phyloP scores from a whole-genome alignment of 2,888 invertebrate genomes.

The Sinodicranocentrus sp. region DNA sequence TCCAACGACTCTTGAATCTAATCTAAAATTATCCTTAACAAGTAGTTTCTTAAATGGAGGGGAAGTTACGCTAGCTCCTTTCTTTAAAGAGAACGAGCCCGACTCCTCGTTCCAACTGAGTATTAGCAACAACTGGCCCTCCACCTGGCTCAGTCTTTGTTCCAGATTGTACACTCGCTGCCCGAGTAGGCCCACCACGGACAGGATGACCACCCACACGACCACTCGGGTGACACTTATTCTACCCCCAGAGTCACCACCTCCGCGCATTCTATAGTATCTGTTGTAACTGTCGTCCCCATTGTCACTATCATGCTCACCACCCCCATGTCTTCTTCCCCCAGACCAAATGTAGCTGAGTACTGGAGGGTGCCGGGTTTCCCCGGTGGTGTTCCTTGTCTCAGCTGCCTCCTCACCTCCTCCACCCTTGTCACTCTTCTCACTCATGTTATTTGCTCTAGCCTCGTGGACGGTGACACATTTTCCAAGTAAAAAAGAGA shows the following conservation, averaged over 20 bases:
- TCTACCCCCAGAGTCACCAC: conserved; percentile 4
- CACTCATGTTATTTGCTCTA: conserved; percentile 41
- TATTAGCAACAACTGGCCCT: conserved; percentile 65
- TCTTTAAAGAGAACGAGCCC: not conserved
- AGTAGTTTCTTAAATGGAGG: too few species aligned
- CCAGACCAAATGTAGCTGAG: not conserved
- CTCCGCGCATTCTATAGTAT: not conserved
- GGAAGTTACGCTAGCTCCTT: too few species aligned
- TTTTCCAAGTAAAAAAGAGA: too few species aligned
- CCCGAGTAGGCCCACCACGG: conserved; percentile 48
- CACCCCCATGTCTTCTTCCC: conserved; percentile 20
- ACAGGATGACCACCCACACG: conserved; percentile 49
- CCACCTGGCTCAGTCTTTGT: conserved; percentile 68
- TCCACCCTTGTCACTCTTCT: conserved; percentile 47
- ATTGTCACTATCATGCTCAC: not conserved
- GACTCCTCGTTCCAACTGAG: conserved; percentile 16
- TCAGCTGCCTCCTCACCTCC: conserved; percentile 34
- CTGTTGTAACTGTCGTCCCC: not conserved
- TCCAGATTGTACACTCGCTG: conserved; percentile 66
- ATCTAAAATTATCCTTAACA: conserved; percentile 30
- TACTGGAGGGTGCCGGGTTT: not conserved
- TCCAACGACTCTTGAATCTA: conserved; percentile 42
- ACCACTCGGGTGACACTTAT: conserved; percentile 42
- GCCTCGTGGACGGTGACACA: conserved; percentile 12
- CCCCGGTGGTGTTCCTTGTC: not conserved